Base-by-base conservation (phyloP, 2,888 invertebrate genomes). In the Platycheirus albimanus region DNA sequence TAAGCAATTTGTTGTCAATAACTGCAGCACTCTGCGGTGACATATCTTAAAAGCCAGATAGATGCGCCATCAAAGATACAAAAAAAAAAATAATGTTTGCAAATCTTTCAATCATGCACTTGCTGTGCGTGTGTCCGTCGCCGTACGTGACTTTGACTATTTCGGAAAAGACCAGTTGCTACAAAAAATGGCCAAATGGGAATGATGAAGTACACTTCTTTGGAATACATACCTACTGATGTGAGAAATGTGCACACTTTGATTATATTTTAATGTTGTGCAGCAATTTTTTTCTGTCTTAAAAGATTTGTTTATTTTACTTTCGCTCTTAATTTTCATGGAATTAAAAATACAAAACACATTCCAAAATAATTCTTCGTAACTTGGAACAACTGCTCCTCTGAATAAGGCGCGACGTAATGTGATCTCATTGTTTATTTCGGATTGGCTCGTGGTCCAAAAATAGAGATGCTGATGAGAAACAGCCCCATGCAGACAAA, bases 361-460 rank as follows among this genome's bases (percentile, higher is more conserved):
- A n/a, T n/a, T n/a, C n/a, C n/a, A n/a, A n/a, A n/a, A n/a, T n/a
- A 67, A 85, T 70, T 77, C 76, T 70, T 61, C n/a, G n/a, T 61
- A 5, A 19, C 43, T 17, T 33, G 30, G 15, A 91, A 93, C 92
- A n/a, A n/a, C n/a, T n/a, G n/a, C n/a, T 92, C 92, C 93, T 93
- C 71, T 71, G 71, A 93, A 93, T 93, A 93, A 93, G 93, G 93
- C 90, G 89, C 91, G 91, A 89, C 91, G 93, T 92, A 93, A 93
- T 91, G 92, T 92, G 93, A 93, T 93, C 92, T 89, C 88, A 89
- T 89, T 88, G 61, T 58, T 49, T 49, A 83, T 64, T 83, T 85
- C 72, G 76, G 28, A 56, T 63, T 43, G n/a, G 28, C 51, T 49
- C 78, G 36, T 52, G 45, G 61, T 86, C 85, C 85, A 78, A 86